Base-by-base conservation (phyloP, 1,140 invertebrate species). In the Diorhabda elongata region DNA sequence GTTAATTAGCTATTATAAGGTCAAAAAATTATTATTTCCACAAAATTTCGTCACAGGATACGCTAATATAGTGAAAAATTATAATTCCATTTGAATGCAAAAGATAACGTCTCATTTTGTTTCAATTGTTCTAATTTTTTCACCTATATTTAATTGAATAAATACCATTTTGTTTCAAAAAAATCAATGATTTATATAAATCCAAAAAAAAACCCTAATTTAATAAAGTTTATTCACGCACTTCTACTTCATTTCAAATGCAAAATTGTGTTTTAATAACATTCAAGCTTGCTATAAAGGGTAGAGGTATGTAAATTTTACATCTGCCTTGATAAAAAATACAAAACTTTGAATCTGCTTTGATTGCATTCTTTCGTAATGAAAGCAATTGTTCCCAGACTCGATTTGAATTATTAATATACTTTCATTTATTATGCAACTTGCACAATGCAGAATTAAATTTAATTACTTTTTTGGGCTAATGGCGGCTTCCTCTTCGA, bases 201-300 rank as follows among this genome's bases (percentile, higher is more conserved):
- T 26, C 1, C 26, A 26, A 26, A 52, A 52, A 61, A 61, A 61
- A 41, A n/a, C n/a, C 42, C 4, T 43, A 61, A 61, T 61, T 61
- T 61, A 61, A 61, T 61, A 61, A 61, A 61, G 59, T 61, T 61
- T 61, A n/a, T 7, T 43, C 59, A 41, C 2, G 58, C 47, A 42
- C 59, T 61, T 26, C 26, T 26, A 4, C 59, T 61, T 61, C 9
- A 26, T 61, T 61, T 42, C 59, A 42, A 61, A 61, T 61, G 59
- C 59, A 61, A 61, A 61, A 61, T 61, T 61, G 26, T 61, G 59
- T 61, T 61, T 61, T 61, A 61, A 61, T 61, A 61, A 42, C 59
- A 61, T 43, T 61, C 59, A 61, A 42, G n/a, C 59, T 42, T 7
- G 26, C 59, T 6, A 7, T 42, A 61, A 59, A 61, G 59, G 59